Evolutionary conservation across 2,797 vertebrate species (phyloP).

Genomic region (Sorex maritimensis): DNA sequence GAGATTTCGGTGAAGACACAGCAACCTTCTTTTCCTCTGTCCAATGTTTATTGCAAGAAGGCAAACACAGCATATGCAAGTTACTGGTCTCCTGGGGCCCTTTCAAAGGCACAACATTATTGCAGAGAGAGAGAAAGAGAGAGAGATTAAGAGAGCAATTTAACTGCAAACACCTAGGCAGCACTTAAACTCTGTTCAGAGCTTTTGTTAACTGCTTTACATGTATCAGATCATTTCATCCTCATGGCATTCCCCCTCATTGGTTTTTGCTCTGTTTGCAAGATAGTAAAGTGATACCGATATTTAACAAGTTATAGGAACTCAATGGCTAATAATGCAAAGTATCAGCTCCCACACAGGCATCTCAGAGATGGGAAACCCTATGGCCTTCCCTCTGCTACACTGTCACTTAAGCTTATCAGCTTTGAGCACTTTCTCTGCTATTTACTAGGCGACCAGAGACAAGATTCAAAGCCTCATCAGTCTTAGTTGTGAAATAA

Average conservation of each 20-base stretch:
- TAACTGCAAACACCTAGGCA: background rate
- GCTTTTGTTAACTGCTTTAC: background rate
- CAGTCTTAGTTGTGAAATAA: conserved; percentile 6
- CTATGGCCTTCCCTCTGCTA: background rate
- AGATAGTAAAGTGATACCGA: background rate
- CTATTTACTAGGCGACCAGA: background rate
- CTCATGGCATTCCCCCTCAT: background rate
- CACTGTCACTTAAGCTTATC: background rate
- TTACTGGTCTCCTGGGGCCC: background rate
- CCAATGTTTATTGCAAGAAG: background rate
- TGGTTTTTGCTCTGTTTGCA: background rate
- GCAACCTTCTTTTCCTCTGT: background rate
- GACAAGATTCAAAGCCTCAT: background rate
- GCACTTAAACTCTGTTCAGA: background rate
- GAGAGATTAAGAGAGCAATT: background rate
- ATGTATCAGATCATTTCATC: background rate
- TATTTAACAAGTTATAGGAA: no score
- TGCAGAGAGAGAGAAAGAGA: no score
- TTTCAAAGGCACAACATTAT: background rate
- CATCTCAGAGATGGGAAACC: no score
- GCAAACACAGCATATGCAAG: background rate
- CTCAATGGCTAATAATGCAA: no score
- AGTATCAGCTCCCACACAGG: no score
- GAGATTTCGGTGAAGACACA: background rate
- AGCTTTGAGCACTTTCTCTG: background rate